Evolutionary conservation across 2,888 invertebrate species (phyloP), one percentile per base, ranked within the genome.

Genomic region (Sarcophaga carnaria): DNA sequence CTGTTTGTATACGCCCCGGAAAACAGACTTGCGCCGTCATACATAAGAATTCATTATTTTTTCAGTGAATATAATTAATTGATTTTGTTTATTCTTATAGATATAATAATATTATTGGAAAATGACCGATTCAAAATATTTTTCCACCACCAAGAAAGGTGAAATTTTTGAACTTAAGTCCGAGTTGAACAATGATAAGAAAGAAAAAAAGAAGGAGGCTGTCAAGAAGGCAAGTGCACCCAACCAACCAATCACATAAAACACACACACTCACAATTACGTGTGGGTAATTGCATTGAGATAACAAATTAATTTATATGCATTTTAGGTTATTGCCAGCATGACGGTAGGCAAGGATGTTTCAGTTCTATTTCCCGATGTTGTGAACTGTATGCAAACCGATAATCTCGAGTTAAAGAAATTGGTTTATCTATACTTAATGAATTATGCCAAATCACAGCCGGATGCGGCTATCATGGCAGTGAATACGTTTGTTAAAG

Each of bases 321-420:
- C 2, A 63, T 64, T 81, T 80, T 90, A 99, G 97, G 99, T 99
- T 25, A 99, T 99, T 92, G 99, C 99, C 37, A 99, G 99, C 87
- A 99, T 99, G 99, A 99, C 99, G 8, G 99, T 99, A 27, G 99
- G 99, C 77, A 99, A 99, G 95, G 99, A 99, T 95, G 99, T 99
- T 0, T 97, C 97, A 0, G 99, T 99, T 1, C 94, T 99, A 20
- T 99, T 99, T 93, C 99, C 99, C 0, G 99, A 99, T 93, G 99
- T 99, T 2, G 99, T 99, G 47, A 99, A 99, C 94, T 99, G 99
- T 93, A 99, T 99, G 99, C 99, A 99, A 94, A 99, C 99, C 0
- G 99, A 99, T 93, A 99, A 99, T 94, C 94, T 99, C 92, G 99
- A 99, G 93, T 94, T 99, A 90, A 99, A 99, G 94, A 99, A 99